Evolutionary conservation across 2,888 invertebrate genomes (phyloP).

Genomic region (Melipona beecheii): DNA sequence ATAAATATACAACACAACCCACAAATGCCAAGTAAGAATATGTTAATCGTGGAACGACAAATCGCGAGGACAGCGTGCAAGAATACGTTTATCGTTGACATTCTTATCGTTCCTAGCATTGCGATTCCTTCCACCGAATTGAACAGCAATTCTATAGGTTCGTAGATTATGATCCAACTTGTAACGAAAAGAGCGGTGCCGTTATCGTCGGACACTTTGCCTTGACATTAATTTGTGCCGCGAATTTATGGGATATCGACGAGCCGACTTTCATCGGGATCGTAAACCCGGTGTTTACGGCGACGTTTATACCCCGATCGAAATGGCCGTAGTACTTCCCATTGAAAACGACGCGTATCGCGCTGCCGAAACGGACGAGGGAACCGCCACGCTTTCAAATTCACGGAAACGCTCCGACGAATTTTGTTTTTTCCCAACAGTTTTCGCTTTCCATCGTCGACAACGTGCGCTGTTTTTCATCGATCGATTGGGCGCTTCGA

Average conservation of each 20-base stretch:
- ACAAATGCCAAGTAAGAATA: too few relatives aligned
- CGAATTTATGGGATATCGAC: slow-evolving; percentile 58
- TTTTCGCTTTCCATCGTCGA: too few relatives aligned
- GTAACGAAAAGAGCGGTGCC: background rate
- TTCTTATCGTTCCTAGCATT: background rate
- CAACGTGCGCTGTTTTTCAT: background rate
- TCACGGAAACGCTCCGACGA: background rate
- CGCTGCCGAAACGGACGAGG: background rate
- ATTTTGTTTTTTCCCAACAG: background rate
- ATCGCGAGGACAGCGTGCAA: too few relatives aligned
- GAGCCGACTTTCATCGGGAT: slow-evolving; percentile 47
- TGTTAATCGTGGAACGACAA: too few relatives aligned
- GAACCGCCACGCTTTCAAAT: background rate
- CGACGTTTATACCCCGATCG: slow-evolving; percentile 47
- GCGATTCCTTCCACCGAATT: slow-evolving; percentile 10
- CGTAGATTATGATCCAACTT: slow-evolving; percentile 25
- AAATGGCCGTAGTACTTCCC: slow-evolving; percentile 35
- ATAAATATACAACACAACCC: too few relatives aligned
- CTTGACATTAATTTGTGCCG: slow-evolving; percentile 17
- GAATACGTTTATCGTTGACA: too few relatives aligned
- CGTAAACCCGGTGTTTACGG: slow-evolving; percentile 58
- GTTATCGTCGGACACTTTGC: slow-evolving; percentile 43
- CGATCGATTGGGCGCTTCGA: too few relatives aligned
- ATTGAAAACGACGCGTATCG: slow-evolving; percentile 12
- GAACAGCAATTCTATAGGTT: slow-evolving; percentile 16